Base-by-base conservation (phyloP, 2,797 vertebrate species). In the Chelon auratus region DNA sequence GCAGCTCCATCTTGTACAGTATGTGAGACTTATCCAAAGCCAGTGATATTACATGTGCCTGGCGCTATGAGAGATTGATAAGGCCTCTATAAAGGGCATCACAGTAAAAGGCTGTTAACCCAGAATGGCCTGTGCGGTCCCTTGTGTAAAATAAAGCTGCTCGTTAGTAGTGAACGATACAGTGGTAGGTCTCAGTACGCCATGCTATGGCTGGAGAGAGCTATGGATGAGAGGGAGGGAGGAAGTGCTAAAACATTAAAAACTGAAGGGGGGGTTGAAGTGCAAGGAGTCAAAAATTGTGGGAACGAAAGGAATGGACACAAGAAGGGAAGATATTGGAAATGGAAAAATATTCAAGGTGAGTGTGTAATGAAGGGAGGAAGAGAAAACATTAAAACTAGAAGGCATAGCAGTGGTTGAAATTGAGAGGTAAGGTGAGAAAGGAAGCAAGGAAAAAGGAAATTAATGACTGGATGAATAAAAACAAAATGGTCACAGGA, bases 111-210 rank as follows among this genome's bases (percentile, higher is more conserved):
- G 90, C 90, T 91, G 91, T 93, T 93, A 93, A 93, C 92, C 92
- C 84, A 85, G 81, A 91, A 90, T 89, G 90, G 90, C 91, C 91
- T 63, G 71, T 77, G 81, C 81, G 83, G 82, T 93, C 92, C 91
- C 91, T 63, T 50, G 91, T 89, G 91, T 87, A 89, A 92, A 90
- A 92, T 93, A 91, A 93, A 93, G 85, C 89, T 86, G 83, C 90
- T 93, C 91, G 87, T 93, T 93, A 93, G 91, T 90, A 85, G 88
- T 87, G 89, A 93, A 93, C 90, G 83, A 93, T 93, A 92, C 90
- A 92, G 89, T 93, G 86, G 84, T 85, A 89, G 86, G 90, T 89
- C 88, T 89, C 80, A 64, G 73, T 81, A 72, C 81, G 75, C 78
- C 80, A 50, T 58, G 72, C 67, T 72, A 57, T 79, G 83, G 79